These are phyloP conservation scores for Pygoscelis adeliae DNA, from an alignment of 2,113 vertebrate genomes.

Conservation along the genomic window DNA sequence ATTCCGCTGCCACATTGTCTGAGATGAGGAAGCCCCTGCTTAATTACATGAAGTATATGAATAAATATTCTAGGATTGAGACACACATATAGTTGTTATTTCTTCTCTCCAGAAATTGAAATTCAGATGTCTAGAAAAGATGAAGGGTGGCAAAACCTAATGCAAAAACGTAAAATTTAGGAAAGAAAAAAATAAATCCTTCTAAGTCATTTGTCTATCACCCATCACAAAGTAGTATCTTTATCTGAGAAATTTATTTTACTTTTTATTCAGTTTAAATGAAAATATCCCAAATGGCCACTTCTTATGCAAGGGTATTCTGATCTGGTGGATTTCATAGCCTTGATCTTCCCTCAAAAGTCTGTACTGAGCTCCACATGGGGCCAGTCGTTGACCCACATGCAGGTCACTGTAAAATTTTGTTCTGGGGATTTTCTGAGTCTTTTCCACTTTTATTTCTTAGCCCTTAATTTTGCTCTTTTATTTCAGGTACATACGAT, in stretches of 20 bases:
- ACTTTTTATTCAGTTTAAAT: neutral
- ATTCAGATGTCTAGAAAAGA: neutral
- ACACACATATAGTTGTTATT: neutral
- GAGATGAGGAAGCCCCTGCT: neutral
- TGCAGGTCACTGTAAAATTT: neutral
- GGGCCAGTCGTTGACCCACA: neutral
- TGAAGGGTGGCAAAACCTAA: neutral
- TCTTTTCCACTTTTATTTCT: neutral
- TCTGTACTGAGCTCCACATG: neutral
- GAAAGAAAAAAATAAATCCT: neutral
- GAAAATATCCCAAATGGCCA: neutral
- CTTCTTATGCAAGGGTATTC: neutral
- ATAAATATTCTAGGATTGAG: slow-evolving; percentile 3
- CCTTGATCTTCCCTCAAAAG: neutral
- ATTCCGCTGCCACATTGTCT: neutral
- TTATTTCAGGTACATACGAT: neutral
- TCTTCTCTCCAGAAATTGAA: neutral
- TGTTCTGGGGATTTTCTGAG: neutral
- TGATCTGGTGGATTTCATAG: neutral
- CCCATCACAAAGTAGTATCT: neutral
- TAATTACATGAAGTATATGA: slow-evolving; percentile 3
- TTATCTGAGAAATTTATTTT: neutral
- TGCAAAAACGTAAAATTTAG: neutral
- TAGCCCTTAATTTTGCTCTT: neutral
- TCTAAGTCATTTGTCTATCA: neutral